A percentile compares a stretch with the other conserved stretches of the same genome.
These are phyloP conservation scores for Spermophilus dauricus DNA, from an alignment of 2,113 vertebrate genomes.

Conservation along the genomic window DNA sequence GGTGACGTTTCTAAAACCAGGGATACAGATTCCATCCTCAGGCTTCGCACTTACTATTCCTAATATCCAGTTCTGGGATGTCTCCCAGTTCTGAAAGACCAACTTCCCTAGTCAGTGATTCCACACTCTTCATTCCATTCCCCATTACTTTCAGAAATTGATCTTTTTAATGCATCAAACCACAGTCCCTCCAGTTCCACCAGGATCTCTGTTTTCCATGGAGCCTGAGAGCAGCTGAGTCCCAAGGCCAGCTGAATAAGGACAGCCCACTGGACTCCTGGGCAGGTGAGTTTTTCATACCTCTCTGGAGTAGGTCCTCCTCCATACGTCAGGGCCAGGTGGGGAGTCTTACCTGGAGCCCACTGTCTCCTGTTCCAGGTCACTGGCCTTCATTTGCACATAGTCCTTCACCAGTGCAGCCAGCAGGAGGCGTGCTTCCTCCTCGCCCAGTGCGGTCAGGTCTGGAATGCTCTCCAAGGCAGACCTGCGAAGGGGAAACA, in stretches of 20 bases:
- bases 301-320: neutral
- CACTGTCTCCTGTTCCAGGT: conserved; percentile 91
- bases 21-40: neutral
- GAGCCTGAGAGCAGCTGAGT: neutral
- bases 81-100: neutral
- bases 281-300: neutral
- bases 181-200: neutral
- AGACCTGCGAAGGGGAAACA: conserved; percentile 86
- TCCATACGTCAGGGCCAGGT: neutral
- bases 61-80: neutral
- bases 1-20: conserved; percentile 59
- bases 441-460: conserved; percentile 90
- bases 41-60: neutral
- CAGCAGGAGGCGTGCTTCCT: conserved; percentile 93
- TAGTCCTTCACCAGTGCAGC: conserved; percentile 94
- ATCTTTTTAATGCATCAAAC: neutral
- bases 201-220: neutral
- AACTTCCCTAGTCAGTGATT: neutral
- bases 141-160: conserved; percentile 17
- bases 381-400: conserved; percentile 92
- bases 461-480: conserved; percentile 90
- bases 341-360: conserved; percentile 91
- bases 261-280: neutral
- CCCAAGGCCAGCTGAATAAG: neutral
- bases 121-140: neutral